Percentiles rank a stretch among this genome's conserved stretches.
These are phyloP conservation scores for Serilophus lunatus DNA, from an alignment of 2,113 vertebrate genomes.

Conservation along the genomic window DNA sequence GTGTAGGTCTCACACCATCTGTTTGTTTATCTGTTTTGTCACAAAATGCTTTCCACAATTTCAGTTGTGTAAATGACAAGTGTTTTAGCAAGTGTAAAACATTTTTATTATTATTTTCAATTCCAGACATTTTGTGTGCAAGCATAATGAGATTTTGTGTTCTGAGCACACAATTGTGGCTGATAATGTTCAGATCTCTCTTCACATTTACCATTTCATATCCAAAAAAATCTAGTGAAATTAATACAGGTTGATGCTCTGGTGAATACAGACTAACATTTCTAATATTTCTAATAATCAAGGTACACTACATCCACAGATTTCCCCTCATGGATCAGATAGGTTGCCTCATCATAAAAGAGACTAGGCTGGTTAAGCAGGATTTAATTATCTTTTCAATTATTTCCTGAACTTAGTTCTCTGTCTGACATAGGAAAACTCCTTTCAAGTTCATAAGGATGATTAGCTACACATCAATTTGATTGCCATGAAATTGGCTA, in stretches of 20 bases:
- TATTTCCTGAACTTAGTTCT: constrained; percentile 1
- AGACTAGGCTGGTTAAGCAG: too few relatives aligned
- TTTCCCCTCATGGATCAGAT: too few relatives aligned
- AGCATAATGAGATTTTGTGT: background rate
- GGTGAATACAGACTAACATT: background rate
- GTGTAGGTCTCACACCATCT: accelerated
- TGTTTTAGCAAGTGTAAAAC: background rate
- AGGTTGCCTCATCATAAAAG: too few relatives aligned
- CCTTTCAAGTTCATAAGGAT: background rate
- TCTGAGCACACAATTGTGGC: background rate
- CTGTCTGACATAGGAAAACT: background rate
- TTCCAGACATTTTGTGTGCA: background rate
- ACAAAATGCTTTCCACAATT: background rate
- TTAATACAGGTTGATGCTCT: background rate
- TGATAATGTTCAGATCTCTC: background rate
- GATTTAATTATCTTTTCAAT: constrained; percentile 15
- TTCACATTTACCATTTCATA: background rate
- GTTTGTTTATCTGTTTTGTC: background rate
- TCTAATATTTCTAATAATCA: too few relatives aligned
- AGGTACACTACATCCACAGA: too few relatives aligned
- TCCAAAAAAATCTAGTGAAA: background rate
- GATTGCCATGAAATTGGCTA: background rate
- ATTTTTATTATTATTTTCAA: background rate
- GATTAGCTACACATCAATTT: constrained; percentile 9
- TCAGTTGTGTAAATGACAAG: background rate